phyloP scores from a whole-genome alignment of 2,888 invertebrate genomes.

The Caenorhabditis sp. region DNA sequence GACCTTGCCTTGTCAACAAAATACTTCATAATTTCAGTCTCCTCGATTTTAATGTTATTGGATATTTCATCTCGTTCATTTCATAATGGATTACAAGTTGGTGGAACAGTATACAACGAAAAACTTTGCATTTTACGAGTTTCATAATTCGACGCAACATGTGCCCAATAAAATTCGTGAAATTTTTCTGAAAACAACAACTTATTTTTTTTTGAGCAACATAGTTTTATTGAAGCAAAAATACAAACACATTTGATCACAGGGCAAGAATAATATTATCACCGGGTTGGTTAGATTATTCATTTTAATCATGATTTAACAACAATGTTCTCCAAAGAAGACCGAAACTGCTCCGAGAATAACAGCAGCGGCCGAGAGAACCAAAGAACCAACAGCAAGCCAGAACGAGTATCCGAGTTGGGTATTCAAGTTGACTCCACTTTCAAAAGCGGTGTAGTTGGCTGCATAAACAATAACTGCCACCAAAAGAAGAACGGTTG shows the following conservation, averaged over 20 bases:
- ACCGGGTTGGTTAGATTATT: background rate
- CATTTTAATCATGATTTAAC: slow-evolving; percentile 26
- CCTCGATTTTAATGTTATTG: too few species aligned
- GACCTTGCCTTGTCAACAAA: too few species aligned
- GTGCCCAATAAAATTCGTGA: too few species aligned
- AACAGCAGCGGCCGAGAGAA: slow-evolving; percentile 42
- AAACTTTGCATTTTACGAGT: too few species aligned
- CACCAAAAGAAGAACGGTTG: slow-evolving; percentile 40
- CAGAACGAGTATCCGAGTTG: slow-evolving; percentile 56
- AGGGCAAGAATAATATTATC: background rate
- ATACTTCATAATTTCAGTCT: too few species aligned
- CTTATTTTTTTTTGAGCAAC: background rate
- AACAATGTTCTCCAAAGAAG: slow-evolving; percentile 51
- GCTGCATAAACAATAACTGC: slow-evolving; percentile 52
- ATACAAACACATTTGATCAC: background rate
- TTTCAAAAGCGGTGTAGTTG: slow-evolving; percentile 10
- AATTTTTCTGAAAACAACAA: background rate
- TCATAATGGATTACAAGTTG: too few species aligned
- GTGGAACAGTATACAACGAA: too few species aligned
- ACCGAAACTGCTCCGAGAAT: slow-evolving; percentile 46
- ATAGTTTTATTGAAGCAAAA: background rate
- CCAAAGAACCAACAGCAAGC: slow-evolving; percentile 49
- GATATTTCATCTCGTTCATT: too few species aligned
- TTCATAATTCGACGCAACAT: too few species aligned
- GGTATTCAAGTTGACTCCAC: slow-evolving; percentile 11